These are phyloP conservation scores for Cyclophora punctaria DNA, from an alignment of 2,888 invertebrate species.

Conservation along the genomic window DNA sequence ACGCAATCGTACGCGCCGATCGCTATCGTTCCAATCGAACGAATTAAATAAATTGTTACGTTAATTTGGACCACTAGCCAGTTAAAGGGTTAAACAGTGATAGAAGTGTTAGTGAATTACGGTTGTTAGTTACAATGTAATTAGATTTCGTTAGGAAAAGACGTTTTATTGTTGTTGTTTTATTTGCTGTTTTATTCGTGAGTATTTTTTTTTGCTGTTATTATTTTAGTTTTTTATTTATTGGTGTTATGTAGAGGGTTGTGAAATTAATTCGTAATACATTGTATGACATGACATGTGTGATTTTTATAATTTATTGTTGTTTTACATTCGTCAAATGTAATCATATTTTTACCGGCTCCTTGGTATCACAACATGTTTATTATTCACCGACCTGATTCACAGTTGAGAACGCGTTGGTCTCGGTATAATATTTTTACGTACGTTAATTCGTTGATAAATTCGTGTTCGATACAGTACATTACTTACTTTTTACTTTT, in stretches of 20 bases:
- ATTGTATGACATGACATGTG: no score
- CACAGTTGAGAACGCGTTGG: no score
- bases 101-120: conserved; percentile 12
- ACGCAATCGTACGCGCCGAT: conserved; percentile 34
- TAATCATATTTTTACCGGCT: no score
- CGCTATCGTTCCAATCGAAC: conserved; percentile 1
- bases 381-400: no score
- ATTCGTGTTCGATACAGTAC: no score
- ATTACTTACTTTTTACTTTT: no score
- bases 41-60: conserved; percentile 3
- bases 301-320: no score
- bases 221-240: not conserved
- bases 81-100: conserved; percentile 20
- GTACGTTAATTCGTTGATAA: no score
- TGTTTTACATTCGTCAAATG: no score
- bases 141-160: conserved; percentile 21
- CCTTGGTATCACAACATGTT: no score
- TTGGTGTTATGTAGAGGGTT: not conserved
- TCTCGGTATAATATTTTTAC: no score
- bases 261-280: no score
- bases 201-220: conserved; percentile 10
- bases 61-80: conserved; percentile 11
- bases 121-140: conserved; percentile 31
- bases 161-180: conserved; percentile 18
- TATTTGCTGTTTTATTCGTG: conserved; percentile 18